Conservation (phyloP, 92 coral and sea anemone species). For the Epizoanthus stellaris region DNA sequence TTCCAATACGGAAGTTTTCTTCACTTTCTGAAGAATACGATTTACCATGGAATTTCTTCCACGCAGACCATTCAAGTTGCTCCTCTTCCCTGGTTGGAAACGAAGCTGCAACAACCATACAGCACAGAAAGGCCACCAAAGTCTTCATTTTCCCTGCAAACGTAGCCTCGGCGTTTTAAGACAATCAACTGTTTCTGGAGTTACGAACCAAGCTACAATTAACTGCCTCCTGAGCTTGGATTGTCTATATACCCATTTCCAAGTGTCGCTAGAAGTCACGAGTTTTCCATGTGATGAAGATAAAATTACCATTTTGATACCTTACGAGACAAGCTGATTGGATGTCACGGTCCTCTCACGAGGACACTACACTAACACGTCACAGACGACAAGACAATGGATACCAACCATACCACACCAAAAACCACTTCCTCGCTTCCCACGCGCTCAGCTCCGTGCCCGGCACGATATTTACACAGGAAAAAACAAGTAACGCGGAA, state of each 20-base stretch:
- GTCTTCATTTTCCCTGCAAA: slow-evolving; percentile 32
- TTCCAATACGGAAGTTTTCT: slow-evolving; percentile 51
- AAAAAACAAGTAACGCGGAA: background rate
- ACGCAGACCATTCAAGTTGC: slow-evolving; percentile 45
- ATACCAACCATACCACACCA: too few relatives aligned
- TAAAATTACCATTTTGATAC: background rate
- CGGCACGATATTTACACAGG: background rate
- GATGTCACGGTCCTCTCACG: background rate
- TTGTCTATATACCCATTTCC: background rate
- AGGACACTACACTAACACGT: background rate
- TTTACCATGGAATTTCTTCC: slow-evolving; percentile 61
- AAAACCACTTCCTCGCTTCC: too few relatives aligned
- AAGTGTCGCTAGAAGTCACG: slow-evolving; percentile 18
- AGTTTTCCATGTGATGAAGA: slow-evolving; percentile 31
- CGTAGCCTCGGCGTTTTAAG: background rate
- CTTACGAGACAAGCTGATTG: background rate
- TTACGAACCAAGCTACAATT: background rate
- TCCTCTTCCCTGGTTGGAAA: slow-evolving; percentile 32
- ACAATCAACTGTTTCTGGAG: background rate
- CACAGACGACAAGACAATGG: too few relatives aligned
- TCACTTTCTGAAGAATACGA: slow-evolving; percentile 47
- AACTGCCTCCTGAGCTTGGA: background rate
- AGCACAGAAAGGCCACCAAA: slow-evolving; percentile 31
- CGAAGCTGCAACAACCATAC: slow-evolving; percentile 25
- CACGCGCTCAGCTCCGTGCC: too few relatives aligned